Percentiles rank a stretch among this genome's conserved stretches.
phyloP scores from a whole-genome alignment of 2,888 invertebrate genomes.

The Cerastis rubricosa region DNA sequence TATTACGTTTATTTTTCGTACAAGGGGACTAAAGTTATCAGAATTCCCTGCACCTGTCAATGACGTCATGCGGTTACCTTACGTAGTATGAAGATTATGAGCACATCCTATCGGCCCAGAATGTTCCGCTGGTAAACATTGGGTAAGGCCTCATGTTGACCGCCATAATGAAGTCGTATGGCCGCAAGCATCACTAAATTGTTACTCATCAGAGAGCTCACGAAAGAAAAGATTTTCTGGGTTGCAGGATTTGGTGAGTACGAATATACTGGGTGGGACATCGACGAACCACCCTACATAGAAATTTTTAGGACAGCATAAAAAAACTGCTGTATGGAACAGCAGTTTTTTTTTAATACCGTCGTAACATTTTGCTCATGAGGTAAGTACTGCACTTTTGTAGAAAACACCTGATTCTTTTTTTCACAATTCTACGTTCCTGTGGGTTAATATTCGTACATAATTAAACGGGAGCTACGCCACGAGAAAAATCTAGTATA shows the following conservation, averaged over 20 bases:
- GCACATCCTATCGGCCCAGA: neutral
- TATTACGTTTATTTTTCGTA: neutral
- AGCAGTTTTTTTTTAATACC: no score
- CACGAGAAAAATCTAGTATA: no score
- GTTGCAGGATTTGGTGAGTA: neutral
- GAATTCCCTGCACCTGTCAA: conserved; percentile 19
- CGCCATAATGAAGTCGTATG: neutral
- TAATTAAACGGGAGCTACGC: no score
- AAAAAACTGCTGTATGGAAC: no score
- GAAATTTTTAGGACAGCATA: no score
- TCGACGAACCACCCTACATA: no score
- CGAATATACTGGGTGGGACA: neutral
- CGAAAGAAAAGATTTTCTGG: neutral
- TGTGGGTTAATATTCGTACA: no score
- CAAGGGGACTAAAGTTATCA: neutral
- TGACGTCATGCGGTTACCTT: conserved; percentile 14
- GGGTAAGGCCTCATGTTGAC: neutral
- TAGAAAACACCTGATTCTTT: neutral
- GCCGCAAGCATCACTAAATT: neutral
- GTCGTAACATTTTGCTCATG: no score
- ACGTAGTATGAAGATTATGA: neutral
- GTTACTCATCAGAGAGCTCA: neutral
- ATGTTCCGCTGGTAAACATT: neutral
- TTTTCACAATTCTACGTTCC: no score
- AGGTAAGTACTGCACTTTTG: neutral